Evolutionary conservation across 2,113 vertebrate species (phyloP).

Genomic region (Otis tarda): DNA sequence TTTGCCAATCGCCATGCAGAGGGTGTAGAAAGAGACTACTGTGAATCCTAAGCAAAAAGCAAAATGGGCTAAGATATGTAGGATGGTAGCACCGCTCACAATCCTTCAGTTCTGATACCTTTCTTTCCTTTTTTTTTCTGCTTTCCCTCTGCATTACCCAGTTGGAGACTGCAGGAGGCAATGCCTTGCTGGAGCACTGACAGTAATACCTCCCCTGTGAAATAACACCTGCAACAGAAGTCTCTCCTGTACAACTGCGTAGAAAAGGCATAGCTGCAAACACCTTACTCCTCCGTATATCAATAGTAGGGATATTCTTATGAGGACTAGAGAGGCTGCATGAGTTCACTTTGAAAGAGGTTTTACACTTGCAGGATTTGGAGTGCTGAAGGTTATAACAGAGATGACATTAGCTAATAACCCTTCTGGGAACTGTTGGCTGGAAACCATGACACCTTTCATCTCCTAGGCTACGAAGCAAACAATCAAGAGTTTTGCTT

Average conservation of each 20-base stretch:
- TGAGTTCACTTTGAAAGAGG: background rate
- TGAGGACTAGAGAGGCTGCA: background rate
- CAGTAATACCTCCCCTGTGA: background rate
- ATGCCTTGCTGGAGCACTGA: background rate
- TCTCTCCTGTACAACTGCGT: background rate
- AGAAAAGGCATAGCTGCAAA: background rate
- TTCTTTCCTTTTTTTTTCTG: background rate
- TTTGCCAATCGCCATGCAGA: background rate
- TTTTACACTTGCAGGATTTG: background rate
- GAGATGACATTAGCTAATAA: background rate
- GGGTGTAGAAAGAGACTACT: background rate
- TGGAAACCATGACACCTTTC: background rate
- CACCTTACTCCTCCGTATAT: background rate
- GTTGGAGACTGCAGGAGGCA: background rate
- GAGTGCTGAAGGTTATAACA: background rate
- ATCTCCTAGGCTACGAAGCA: background rate
- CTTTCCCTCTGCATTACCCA: background rate
- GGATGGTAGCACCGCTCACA: background rate
- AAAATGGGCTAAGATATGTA: background rate
- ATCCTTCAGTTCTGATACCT: background rate
- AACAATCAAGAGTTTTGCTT: background rate
- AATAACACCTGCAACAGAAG: background rate
- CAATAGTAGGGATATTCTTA: background rate
- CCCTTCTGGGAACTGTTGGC: background rate
- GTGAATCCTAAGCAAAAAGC: background rate